Conservation (phyloP, 2,888 invertebrate genomes). For the Microplitis deprimator region DNA sequence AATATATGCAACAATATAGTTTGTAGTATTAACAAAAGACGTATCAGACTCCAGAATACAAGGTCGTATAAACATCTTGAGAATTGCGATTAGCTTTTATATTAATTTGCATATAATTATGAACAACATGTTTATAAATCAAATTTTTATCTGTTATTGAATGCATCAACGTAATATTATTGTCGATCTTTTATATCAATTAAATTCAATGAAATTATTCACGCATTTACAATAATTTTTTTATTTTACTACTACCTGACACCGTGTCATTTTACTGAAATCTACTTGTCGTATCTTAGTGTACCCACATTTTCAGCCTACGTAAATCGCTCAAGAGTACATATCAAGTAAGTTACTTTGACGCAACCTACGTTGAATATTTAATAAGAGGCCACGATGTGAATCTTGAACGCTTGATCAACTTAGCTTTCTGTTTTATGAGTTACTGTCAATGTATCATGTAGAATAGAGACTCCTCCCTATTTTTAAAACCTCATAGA, state of each 20-base stretch:
- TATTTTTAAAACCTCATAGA: too few relatives aligned
- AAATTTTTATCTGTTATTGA: not conserved
- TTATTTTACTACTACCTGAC: not conserved
- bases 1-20: not conserved
- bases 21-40: not conserved
- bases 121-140: not conserved
- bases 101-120: not conserved
- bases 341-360: slow-evolving; percentile 34
- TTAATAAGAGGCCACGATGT: slow-evolving; percentile 22
- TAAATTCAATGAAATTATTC: not conserved
- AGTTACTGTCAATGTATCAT: not conserved
- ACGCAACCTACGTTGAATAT: slow-evolving; percentile 30
- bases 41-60: not conserved
- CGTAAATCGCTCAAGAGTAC: slow-evolving; percentile 31
- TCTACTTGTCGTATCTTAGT: slow-evolving; percentile 24
- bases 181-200: not conserved
- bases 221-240: not conserved
- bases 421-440: not conserved
- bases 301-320: slow-evolving; percentile 34
- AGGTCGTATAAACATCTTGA: not conserved
- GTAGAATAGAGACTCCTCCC: not conserved
- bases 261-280: not conserved
- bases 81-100: not conserved
- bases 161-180: slow-evolving; percentile 1
- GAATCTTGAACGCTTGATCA: slow-evolving; percentile 12